A percentile compares a stretch with the other conserved stretches of the same genome.
Evolutionary conservation across 2,797 vertebrate species (phyloP).

Genomic region (Artibeus jamaicensis): DNA sequence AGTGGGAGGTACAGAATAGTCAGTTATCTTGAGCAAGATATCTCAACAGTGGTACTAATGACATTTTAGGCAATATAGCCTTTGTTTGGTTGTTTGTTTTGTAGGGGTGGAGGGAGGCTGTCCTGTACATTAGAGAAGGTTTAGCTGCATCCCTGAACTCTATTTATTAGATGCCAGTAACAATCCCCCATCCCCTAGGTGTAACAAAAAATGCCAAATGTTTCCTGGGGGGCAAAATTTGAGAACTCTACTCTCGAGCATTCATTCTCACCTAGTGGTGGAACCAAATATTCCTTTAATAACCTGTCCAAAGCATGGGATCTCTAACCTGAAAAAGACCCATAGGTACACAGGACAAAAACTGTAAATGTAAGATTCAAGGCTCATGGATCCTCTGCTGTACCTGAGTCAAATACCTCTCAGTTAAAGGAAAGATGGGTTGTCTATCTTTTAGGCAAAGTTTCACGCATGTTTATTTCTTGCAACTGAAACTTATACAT

Average conservation of each 20-base stretch:
- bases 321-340: not conserved
- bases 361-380: not conserved
- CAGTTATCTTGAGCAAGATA: not conserved
- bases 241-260: not conserved
- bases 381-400: not conserved
- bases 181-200: not conserved
- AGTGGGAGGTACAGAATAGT: not conserved
- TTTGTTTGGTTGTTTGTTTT: not conserved
- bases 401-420: not conserved
- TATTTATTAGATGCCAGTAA: not conserved
- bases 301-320: not conserved
- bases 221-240: not conserved
- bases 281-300: not conserved
- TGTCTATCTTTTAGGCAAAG: not conserved
- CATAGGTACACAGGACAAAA: not conserved
- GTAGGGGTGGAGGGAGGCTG: not conserved
- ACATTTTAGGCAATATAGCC: not conserved
- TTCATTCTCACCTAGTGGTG: not conserved
- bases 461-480: not conserved
- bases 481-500: not conserved
- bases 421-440: not conserved
- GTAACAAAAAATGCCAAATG: not conserved
- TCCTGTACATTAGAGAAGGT: not conserved
- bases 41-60: not conserved
- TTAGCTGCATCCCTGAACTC: not conserved